Conservation (phyloP, 2,797 vertebrate species). For the Sebastolobus alascanus region DNA sequence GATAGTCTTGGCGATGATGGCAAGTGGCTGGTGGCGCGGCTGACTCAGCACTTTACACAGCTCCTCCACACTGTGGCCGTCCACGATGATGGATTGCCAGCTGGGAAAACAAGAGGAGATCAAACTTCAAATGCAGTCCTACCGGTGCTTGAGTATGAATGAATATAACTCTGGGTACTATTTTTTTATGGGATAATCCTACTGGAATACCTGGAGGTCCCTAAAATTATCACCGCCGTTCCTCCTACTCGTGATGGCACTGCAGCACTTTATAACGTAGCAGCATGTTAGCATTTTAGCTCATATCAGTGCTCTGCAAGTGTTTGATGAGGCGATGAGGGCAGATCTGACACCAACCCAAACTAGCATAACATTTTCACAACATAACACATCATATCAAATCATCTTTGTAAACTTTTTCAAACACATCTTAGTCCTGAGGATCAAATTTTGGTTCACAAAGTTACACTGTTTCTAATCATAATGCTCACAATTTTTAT, state of each 20-base stretch:
- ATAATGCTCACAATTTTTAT: background rate
- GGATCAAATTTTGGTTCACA: background rate
- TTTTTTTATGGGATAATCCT: background rate
- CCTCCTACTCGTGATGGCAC: background rate
- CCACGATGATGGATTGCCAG: slow-evolving; percentile 91
- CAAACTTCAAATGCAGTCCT: slow-evolving; percentile 1
- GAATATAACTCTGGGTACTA: background rate
- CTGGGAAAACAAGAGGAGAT: slow-evolving; percentile 70
- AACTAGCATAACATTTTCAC: background rate
- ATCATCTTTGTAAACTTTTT: background rate
- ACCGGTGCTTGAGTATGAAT: background rate
- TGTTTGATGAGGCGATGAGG: background rate
- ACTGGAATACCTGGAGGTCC: background rate
- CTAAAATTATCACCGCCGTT: background rate
- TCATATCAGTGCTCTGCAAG: background rate
- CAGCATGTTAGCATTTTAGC: background rate
- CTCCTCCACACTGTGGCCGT: slow-evolving; percentile 95
- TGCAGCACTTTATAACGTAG: background rate
- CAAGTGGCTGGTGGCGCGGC: slow-evolving; percentile 91
- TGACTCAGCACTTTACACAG: slow-evolving; percentile 93
- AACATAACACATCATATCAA: background rate
- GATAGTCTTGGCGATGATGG: slow-evolving; percentile 93
- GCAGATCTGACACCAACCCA: background rate
- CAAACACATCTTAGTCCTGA: background rate
- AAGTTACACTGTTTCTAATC: background rate